These are phyloP conservation scores for Chironomus striatipennis DNA, from an alignment of 1,140 invertebrate species.

Conservation along the genomic window DNA sequence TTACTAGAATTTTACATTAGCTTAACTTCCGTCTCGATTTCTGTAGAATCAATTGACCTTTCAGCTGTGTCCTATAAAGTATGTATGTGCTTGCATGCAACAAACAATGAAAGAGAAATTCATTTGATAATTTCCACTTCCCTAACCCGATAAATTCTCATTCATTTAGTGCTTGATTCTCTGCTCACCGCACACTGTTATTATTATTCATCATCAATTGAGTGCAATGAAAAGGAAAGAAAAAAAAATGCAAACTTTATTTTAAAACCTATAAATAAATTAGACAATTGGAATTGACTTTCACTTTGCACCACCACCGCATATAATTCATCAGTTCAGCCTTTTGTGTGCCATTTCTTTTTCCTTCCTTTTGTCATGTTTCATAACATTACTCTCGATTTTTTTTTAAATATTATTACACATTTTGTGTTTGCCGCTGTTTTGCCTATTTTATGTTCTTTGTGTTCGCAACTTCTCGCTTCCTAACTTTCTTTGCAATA, in stretches of 20 bases:
- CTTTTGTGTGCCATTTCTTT: conserved; percentile 12
- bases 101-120: no score
- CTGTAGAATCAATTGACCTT: no score
- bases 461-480: not conserved
- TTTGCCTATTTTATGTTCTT: not conserved
- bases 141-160: no score
- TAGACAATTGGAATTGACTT: conserved; percentile 2
- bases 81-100: no score
- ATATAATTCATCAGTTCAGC: conserved; percentile 13
- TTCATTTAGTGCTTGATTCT: no score
- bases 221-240: not conserved
- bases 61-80: no score
- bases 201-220: not conserved
- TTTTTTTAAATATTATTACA: not conserved
- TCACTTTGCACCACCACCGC: not conserved
- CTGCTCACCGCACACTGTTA: no score
- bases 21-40: no score
- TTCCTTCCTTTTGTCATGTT: not conserved
- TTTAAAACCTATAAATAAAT: not conserved
- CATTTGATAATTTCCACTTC: no score
- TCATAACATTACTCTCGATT: conserved; percentile 13
- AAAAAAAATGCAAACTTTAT: not conserved
- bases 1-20: no score
- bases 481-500: not conserved
- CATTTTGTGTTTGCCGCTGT: no score